Evolutionary conservation across 2,797 vertebrate species (phyloP).

Genomic region (Rhinophrynus dorsalis): DNA sequence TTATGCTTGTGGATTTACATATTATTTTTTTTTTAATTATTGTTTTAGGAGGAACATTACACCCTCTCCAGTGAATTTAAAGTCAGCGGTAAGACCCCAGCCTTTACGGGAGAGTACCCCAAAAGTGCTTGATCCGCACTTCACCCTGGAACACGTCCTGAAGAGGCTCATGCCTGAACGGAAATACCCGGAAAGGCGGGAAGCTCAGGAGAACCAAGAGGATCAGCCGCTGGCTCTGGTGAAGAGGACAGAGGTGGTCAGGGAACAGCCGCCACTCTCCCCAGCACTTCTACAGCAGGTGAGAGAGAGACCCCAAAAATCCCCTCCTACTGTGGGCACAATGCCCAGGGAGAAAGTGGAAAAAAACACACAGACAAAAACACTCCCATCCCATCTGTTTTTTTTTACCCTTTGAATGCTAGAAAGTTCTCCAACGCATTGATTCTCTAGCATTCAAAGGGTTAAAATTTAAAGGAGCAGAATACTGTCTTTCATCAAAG

Average conservation of each 20-base stretch:
- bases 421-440: too few relatives aligned
- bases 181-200: neutral
- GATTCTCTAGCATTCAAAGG: too few relatives aligned
- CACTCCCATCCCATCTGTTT: too few relatives aligned
- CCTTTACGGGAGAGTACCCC: neutral
- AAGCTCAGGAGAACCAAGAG: neutral
- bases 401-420: too few relatives aligned
- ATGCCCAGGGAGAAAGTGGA: too few relatives aligned
- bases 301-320: neutral
- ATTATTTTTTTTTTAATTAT: neutral
- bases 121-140: neutral
- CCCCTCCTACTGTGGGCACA: too few relatives aligned
- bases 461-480: too few relatives aligned
- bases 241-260: neutral
- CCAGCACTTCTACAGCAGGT: neutral
- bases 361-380: too few relatives aligned
- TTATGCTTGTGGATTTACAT: neutral
- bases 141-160: neutral
- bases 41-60: constrained; percentile 13
- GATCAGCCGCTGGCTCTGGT: neutral
- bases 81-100: neutral
- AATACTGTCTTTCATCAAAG: too few relatives aligned
- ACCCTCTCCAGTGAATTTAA: neutral
- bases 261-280: neutral
- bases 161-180: neutral